Base-by-base conservation (phyloP, 2,888 invertebrate species). In the Cremastobaeus sp. region DNA sequence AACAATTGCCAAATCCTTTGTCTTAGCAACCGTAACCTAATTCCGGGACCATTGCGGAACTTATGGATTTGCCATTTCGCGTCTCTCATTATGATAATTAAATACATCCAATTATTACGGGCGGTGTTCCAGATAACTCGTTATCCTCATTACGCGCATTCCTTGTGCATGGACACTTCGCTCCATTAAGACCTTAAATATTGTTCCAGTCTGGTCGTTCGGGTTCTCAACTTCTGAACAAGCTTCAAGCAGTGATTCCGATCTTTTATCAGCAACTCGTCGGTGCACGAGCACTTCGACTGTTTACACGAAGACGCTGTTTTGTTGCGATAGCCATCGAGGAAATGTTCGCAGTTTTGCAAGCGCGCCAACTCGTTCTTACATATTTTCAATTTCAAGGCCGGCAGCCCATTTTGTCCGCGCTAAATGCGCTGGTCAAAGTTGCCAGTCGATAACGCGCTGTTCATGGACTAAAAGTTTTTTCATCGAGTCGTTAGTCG, bases 31-130 rank as follows among this genome's bases (percentile, higher is more conserved):
- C 25, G 5, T 32, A 50, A 62, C 34, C 41, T 41, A 41, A 62
- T 50, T 62, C 43, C 37, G 18, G 3, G 20, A 11, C 14, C 21
- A 21, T n/a, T 15, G 14, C 9, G 5, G 18, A 21, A 45, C 9
- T 17, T 28, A 39, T 30, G 6, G 48, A 39, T 60, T 48, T 17
- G 20, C 11, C 43, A 59, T 47, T 28, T 1, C 32, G 8, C 11
- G 2, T 8, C 3, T 4, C n/a, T 64, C 25, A 64, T 52, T 64
- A 54, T 54, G 17, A 54, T 65, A 54, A 65, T 54, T 32, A 60
- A 60, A 39, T 60, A 34, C 14, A 48, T 57, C 41, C 43, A 52
- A 43, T 62, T 52, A 50, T 34, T 39, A 20, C 25, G 30, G 21
- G 32, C 20, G n/a, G n/a, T n/a, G n/a, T 57, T 12, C 28, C 6